A percentile compares a stretch with the other conserved stretches of the same genome.
These are phyloP conservation scores for Pectinophora gossypiella DNA, from an alignment of 1,140 invertebrate species.

Conservation along the genomic window DNA sequence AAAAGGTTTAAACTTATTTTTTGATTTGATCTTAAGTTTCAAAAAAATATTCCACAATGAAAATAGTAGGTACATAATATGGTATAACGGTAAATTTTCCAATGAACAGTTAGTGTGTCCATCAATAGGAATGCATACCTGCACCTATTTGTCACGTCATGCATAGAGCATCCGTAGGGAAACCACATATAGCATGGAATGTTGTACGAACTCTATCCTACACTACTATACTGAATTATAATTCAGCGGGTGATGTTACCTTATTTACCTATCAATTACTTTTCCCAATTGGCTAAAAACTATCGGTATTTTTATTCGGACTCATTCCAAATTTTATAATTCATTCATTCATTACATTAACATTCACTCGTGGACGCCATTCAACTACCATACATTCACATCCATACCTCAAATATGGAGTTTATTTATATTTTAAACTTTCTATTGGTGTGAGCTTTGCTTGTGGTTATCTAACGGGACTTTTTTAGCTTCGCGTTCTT, in stretches of 20 bases:
- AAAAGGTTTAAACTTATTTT: too few species aligned
- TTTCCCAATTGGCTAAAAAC: too few species aligned
- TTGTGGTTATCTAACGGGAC: constrained; percentile 43
- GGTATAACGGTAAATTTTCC: constrained; percentile 24
- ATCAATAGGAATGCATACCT: constrained; percentile 34
- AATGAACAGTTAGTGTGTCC: constrained; percentile 33
- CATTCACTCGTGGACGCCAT: background rate
- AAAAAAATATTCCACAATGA: too few species aligned
- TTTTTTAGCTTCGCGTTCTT: background rate
- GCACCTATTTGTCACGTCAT: constrained; percentile 37
- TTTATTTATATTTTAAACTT: background rate
- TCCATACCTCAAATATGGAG: background rate
- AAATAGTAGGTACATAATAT: too few species aligned
- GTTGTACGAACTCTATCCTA: constrained; percentile 34
- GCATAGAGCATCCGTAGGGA: constrained; percentile 29
- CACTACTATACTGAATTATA: too few species aligned
- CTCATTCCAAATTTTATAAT: background rate
- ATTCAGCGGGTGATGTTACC: too few species aligned
- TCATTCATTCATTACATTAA: background rate
- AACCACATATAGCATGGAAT: constrained; percentile 52
- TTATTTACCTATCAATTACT: too few species aligned
- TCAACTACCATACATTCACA: background rate
- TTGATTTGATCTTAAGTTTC: too few species aligned
- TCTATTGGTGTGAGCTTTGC: constrained; percentile 44
- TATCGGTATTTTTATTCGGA: too few species aligned